Percentiles rank a stretch among this genome's conserved stretches.
Conservation (phyloP, 2,113 vertebrate genomes). For the Prionailurus bengalensis region DNA sequence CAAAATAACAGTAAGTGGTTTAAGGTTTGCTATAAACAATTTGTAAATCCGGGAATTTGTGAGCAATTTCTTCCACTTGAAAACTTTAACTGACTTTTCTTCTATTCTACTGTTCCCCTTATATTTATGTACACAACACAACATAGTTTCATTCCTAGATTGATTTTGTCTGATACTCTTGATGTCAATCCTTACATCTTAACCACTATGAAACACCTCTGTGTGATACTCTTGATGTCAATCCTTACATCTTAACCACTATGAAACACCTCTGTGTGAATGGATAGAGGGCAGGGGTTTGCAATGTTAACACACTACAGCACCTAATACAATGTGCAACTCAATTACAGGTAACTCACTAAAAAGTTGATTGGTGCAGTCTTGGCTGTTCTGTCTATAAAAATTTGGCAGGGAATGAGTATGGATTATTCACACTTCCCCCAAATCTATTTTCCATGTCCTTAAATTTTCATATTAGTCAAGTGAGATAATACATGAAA, state of each 20-base stretch:
- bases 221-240: background rate
- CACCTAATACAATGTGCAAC: background rate
- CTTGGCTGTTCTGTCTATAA: background rate
- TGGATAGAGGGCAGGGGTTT: background rate
- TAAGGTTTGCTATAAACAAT: background rate
- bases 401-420: background rate
- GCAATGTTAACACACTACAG: background rate
- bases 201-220: background rate
- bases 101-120: background rate
- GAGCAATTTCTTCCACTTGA: background rate
- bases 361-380: background rate
- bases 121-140: background rate
- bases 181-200: background rate
- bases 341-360: background rate
- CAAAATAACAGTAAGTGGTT: background rate
- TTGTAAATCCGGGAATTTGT: background rate
- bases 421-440: background rate
- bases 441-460: background rate
- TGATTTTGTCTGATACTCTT: background rate
- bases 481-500: background rate
- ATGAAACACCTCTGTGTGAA: background rate
- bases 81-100: background rate
- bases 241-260: background rate
- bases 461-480: conserved; percentile 2
- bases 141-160: background rate